Evolutionary conservation across 2,888 invertebrate species (phyloP).

Genomic region (Caenorhabditis parvicauda): DNA sequence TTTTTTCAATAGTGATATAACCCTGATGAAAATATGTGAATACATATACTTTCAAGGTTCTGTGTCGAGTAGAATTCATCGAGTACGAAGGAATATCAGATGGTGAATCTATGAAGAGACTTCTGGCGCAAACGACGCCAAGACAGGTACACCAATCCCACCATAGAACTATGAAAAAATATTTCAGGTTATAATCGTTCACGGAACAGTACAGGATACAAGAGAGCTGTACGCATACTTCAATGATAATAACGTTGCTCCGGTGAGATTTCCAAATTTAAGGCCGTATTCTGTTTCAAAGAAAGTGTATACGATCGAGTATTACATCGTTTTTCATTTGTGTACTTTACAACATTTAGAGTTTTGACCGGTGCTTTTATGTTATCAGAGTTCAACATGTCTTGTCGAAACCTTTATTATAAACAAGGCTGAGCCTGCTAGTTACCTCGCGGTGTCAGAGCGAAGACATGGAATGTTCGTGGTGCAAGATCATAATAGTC

Average conservation of each 20-base stretch:
- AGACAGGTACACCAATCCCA: conserved; percentile 42
- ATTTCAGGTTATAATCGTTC: conserved; percentile 74
- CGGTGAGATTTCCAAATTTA: conserved; percentile 17
- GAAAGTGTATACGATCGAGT: no score
- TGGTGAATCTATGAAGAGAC: conserved; percentile 72
- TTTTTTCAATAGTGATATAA: not conserved
- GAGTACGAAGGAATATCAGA: conserved; percentile 87
- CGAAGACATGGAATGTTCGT: no score
- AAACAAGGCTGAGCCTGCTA: no score
- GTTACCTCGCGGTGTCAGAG: no score
- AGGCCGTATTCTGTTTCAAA: no score
- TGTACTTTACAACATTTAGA: no score
- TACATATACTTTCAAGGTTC: conserved; percentile 31
- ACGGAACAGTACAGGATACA: conserved; percentile 75
- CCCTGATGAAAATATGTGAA: not conserved
- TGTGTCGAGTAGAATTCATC: conserved; percentile 72
- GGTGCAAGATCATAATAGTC: no score
- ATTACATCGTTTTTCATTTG: no score
- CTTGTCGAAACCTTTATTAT: no score
- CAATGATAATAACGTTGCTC: conserved; percentile 36
- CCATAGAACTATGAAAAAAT: no score
- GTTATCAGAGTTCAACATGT: no score
- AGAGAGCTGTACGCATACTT: conserved; percentile 70
- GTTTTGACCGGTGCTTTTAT: no score
- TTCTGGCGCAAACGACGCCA: conserved; percentile 67